phyloP scores from a whole-genome alignment of 2,797 vertebrate genomes.

The Sebastes kiyomatsui region DNA sequence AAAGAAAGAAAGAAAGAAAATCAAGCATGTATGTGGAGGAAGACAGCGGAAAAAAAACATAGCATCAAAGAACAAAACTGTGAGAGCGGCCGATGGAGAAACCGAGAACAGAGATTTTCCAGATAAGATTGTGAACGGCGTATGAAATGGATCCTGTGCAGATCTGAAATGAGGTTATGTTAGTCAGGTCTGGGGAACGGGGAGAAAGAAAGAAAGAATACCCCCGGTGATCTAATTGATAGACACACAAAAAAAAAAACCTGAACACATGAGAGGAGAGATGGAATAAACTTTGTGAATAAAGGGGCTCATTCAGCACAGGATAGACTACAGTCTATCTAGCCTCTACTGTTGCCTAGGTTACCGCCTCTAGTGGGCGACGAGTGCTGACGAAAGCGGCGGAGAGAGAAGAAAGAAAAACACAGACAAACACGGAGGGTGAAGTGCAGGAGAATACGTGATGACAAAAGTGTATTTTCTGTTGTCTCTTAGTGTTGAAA shows the following conservation, averaged over 20 bases:
- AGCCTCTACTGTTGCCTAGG: constrained; percentile 67
- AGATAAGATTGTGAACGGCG: constrained; percentile 25
- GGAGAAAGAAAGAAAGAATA: constrained; percentile 19
- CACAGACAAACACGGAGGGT: constrained; percentile 22
- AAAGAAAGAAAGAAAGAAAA: neutral
- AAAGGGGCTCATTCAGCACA: constrained; percentile 54
- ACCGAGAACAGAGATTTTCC: constrained; percentile 2
- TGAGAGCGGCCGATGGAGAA: neutral
- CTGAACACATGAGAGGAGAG: constrained; percentile 13
- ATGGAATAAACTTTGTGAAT: constrained; percentile 45
- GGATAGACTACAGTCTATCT: constrained; percentile 27
- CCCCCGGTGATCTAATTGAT: constrained; percentile 12
- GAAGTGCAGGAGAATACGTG: neutral
- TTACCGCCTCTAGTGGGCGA: constrained; percentile 60
- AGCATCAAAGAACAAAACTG: constrained; percentile 10
- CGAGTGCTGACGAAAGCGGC: constrained; percentile 37
- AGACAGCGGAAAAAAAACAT: neutral
- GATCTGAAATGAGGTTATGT: constrained; percentile 50
- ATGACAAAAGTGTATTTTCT: neutral
- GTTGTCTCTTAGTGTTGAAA: neutral
- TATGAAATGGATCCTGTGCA: constrained; percentile 45
- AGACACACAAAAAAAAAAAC: neutral
- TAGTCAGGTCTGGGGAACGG: constrained; percentile 3
- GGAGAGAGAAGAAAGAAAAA: constrained; percentile 23
- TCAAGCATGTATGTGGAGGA: neutral